phyloP scores from a whole-genome alignment of 2,797 vertebrate species.

The Spea hammondii region DNA sequence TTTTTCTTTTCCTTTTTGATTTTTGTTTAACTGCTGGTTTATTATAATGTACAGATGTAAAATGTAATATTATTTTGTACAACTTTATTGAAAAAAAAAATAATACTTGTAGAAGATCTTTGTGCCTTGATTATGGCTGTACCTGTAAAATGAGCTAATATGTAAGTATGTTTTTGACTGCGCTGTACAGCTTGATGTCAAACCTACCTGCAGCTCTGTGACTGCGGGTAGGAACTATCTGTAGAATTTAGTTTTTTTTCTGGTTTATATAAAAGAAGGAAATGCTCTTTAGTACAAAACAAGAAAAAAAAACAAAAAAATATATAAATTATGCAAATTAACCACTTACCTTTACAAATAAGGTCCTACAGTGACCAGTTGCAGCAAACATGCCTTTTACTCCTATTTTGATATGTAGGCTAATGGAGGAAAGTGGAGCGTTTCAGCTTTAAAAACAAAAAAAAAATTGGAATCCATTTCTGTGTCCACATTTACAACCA shows the following conservation, averaged over 20 bases:
- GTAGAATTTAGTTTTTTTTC: constrained; percentile 82
- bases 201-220: constrained; percentile 79
- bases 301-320: constrained; percentile 60
- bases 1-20: constrained; percentile 58
- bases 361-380: constrained; percentile 76
- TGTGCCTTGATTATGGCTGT: constrained; percentile 89
- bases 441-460: constrained; percentile 75
- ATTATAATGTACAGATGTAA: constrained; percentile 97
- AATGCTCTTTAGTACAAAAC: constrained; percentile 83
- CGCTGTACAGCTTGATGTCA: constrained; percentile 94
- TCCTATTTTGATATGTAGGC: constrained; percentile 60
- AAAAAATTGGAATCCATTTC: constrained; percentile 76
- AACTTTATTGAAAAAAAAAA: constrained; percentile 88
- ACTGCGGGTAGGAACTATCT: constrained; percentile 83
- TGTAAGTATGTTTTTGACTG: constrained; percentile 90
- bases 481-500: constrained; percentile 83
- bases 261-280: constrained; percentile 87
- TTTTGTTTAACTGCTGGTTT: constrained; percentile 90
- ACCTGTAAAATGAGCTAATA: constrained; percentile 89
- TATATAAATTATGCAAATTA: constrained; percentile 92
- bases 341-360: constrained; percentile 77
- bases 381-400: constrained; percentile 80
- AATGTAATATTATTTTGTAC: constrained; percentile 98
- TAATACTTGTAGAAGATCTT: constrained; percentile 82
- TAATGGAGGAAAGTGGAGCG: constrained; percentile 58